A percentile compares a stretch with the other conserved stretches of the same genome.
Conservation (phyloP, 1,140 invertebrate genomes). For the Bacillus rossius region DNA sequence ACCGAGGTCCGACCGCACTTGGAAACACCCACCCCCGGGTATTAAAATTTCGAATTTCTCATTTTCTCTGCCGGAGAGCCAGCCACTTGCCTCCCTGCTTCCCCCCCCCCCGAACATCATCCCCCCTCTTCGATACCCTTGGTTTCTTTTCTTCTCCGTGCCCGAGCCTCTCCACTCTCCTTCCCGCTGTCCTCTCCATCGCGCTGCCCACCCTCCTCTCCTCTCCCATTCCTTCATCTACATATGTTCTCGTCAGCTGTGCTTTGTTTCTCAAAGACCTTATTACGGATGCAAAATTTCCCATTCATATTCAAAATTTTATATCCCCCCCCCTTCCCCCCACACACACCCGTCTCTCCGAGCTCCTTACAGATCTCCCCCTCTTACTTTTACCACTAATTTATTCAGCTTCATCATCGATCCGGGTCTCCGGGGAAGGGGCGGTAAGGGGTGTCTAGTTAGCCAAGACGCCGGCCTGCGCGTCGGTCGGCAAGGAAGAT, state of each 20-base stretch:
- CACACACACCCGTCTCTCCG: constrained; percentile 20
- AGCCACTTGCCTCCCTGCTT: too few relatives aligned
- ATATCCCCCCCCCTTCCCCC: constrained; percentile 49
- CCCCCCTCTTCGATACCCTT: too few relatives aligned
- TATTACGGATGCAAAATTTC: constrained; percentile 79
- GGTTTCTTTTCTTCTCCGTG: too few relatives aligned
- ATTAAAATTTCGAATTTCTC: too few relatives aligned
- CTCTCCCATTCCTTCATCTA: constrained; percentile 46
- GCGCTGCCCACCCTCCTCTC: constrained; percentile 13
- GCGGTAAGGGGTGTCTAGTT: not conserved
- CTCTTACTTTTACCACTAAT: constrained; percentile 38
- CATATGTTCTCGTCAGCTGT: constrained; percentile 57
- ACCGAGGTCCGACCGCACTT: too few relatives aligned
- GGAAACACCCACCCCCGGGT: too few relatives aligned
- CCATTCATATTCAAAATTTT: constrained; percentile 87
- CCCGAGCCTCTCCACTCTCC: not conserved
- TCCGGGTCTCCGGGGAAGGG: not conserved
- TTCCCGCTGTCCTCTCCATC: constrained; percentile 5
- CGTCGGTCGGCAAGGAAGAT: too few relatives aligned
- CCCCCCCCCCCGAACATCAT: too few relatives aligned
- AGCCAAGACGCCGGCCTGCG: constrained; percentile 6
- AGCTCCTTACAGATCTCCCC: constrained; percentile 12
- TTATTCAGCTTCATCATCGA: constrained; percentile 38
- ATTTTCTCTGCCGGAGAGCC: too few relatives aligned
- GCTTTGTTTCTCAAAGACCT: constrained; percentile 57